Conservation (phyloP, 2,113 vertebrate species). For the Geococcyx californianus region DNA sequence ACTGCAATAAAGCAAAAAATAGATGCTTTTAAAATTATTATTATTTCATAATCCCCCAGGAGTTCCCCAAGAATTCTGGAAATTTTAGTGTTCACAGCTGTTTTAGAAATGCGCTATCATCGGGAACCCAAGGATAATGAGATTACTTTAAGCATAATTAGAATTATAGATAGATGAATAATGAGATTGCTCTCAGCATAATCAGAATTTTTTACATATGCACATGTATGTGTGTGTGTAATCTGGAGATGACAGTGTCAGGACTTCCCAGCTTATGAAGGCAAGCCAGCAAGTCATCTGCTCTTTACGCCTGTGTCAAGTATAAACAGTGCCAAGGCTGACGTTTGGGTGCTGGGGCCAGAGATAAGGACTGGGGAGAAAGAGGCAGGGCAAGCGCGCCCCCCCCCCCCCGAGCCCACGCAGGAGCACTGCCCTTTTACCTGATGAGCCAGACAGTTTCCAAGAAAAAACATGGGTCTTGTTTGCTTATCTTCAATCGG, state of each 20-base stretch:
- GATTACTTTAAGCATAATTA: background rate
- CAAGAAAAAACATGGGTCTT: background rate
- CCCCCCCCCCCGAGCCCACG: background rate
- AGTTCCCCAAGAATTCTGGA: slow-evolving; percentile 25
- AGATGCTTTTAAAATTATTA: slow-evolving; percentile 4
- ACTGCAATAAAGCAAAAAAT: background rate
- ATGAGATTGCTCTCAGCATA: background rate
- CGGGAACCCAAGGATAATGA: background rate
- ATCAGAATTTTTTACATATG: background rate
- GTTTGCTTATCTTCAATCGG: background rate
- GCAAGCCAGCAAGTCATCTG: slow-evolving; percentile 19
- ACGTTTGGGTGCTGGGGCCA: background rate
- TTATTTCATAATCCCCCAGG: slow-evolving; percentile 14
- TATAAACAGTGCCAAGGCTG: background rate
- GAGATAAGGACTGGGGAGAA: background rate
- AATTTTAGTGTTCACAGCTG: background rate
- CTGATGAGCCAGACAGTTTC: slow-evolving; percentile 41
- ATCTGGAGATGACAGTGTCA: background rate
- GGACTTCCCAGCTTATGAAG: background rate
- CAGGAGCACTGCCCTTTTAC: background rate
- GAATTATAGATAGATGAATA: background rate
- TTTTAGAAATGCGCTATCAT: slow-evolving; percentile 9
- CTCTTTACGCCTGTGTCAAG: slow-evolving; percentile 46
- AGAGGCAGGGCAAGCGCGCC: slow-evolving; percentile 1
- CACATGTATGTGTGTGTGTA: background rate